These are phyloP conservation scores for Dipodomys ordii DNA, from an alignment of 2,113 vertebrate genomes.

Conservation along the genomic window DNA sequence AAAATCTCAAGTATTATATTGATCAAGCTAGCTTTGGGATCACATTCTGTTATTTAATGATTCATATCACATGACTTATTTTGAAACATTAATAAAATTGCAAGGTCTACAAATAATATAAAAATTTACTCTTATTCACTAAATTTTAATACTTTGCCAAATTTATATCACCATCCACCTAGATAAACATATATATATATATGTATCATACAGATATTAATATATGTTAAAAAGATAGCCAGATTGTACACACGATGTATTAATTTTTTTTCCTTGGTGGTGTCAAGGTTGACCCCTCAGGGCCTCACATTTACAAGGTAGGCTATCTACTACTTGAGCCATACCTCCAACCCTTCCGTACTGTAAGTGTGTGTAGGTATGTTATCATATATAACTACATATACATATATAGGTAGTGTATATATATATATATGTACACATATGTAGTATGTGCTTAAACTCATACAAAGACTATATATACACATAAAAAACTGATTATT, in stretches of 20 bases:
- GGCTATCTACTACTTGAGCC: too few relatives aligned
- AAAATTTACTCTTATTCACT: not conserved
- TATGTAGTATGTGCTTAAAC: too few relatives aligned
- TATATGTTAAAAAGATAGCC: not conserved
- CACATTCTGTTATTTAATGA: not conserved
- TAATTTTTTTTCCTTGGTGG: too few relatives aligned
- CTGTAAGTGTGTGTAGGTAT: too few relatives aligned
- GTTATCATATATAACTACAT: too few relatives aligned
- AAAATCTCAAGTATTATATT: not conserved
- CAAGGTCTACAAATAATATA: not conserved
- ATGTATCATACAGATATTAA: not conserved
- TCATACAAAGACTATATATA: too few relatives aligned
- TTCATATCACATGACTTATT: not conserved
- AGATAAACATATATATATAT: not conserved
- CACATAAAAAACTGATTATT: too few relatives aligned
- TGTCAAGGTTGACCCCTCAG: too few relatives aligned
- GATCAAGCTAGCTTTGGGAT: not conserved
- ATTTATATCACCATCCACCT: not conserved
- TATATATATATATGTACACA: too few relatives aligned
- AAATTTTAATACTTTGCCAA: not conserved
- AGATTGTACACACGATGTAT: not conserved
- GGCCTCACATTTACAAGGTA: too few relatives aligned
- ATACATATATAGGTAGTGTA: too few relatives aligned
- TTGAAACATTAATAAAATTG: not conserved
- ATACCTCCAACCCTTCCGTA: too few relatives aligned